These are phyloP conservation scores for Ips nitidus DNA, from an alignment of 1,140 invertebrate genomes.

Conservation along the genomic window DNA sequence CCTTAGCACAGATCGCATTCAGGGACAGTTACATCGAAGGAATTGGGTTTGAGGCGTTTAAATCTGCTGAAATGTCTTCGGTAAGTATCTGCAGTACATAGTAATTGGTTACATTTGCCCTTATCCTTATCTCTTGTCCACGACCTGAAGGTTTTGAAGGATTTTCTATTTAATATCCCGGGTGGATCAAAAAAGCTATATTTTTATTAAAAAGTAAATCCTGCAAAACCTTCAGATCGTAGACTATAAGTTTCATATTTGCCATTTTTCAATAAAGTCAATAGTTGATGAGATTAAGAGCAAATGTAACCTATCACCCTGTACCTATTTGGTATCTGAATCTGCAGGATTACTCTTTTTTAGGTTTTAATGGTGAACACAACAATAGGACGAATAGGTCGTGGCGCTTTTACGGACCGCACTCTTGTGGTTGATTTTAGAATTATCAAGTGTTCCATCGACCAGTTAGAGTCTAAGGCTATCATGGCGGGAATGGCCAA, in stretches of 20 bases:
- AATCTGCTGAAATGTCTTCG: constrained; percentile 62
- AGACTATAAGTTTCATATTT: too few species aligned
- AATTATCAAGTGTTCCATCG: constrained; percentile 62
- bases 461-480: constrained; percentile 59
- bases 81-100: constrained; percentile 12
- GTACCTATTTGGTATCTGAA: neutral
- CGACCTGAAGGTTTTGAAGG: too few species aligned
- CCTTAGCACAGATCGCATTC: constrained; percentile 62
- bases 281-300: too few species aligned
- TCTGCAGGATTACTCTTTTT: neutral
- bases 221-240: too few species aligned
- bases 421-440: constrained; percentile 64
- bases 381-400: constrained; percentile 60
- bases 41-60: constrained; percentile 65
- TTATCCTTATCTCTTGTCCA: too few species aligned
- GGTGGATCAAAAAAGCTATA: too few species aligned
- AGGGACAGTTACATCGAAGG: constrained; percentile 57
- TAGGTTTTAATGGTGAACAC: constrained; percentile 63
- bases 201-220: too few species aligned
- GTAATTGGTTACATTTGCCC: too few species aligned
- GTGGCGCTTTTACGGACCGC: constrained; percentile 64
- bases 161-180: too few species aligned
- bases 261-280: too few species aligned
- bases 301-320: too few species aligned
- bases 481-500: constrained; percentile 64